A percentile compares a stretch with the other conserved stretches of the same genome.
These are phyloP conservation scores for Caracal caracal DNA, from an alignment of 2,113 vertebrate genomes.

Conservation along the genomic window DNA sequence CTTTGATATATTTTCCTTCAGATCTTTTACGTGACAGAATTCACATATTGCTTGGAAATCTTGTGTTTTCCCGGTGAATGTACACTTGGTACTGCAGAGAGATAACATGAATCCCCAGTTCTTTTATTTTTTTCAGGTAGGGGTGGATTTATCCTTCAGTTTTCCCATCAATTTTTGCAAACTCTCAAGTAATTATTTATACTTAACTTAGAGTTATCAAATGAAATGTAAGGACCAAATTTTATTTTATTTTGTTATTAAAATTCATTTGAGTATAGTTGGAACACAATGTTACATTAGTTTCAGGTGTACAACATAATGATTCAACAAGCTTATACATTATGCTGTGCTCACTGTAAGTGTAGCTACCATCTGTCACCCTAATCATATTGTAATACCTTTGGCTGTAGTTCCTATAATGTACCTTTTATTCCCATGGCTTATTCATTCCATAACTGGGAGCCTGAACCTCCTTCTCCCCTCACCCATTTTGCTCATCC, in stretches of 20 bases:
- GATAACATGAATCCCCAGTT: not conserved
- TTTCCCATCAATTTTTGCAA: constrained; percentile 22
- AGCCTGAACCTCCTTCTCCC: not conserved
- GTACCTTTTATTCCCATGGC: not conserved
- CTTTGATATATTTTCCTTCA: constrained; percentile 35
- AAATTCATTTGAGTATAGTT: not conserved
- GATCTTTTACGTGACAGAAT: constrained; percentile 9
- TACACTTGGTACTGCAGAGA: not conserved
- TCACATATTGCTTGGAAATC: constrained; percentile 34
- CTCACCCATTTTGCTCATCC: not conserved
- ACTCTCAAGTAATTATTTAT: constrained; percentile 25
- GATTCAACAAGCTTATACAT: not conserved
- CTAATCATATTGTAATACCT: not conserved
- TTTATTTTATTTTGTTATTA: not conserved
- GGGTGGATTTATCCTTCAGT: not conserved
- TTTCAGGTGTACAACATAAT: not conserved
- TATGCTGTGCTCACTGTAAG: not conserved
- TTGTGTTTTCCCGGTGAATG: not conserved
- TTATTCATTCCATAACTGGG: not conserved
- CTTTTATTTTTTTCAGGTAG: not conserved
- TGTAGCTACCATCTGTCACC: not conserved
- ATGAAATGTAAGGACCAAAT: not conserved
- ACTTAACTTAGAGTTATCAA: not conserved
- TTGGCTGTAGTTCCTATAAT: not conserved
- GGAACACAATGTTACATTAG: not conserved